phyloP scores from a whole-genome alignment of 2,113 vertebrate species.

The Rostratula benghalensis region DNA sequence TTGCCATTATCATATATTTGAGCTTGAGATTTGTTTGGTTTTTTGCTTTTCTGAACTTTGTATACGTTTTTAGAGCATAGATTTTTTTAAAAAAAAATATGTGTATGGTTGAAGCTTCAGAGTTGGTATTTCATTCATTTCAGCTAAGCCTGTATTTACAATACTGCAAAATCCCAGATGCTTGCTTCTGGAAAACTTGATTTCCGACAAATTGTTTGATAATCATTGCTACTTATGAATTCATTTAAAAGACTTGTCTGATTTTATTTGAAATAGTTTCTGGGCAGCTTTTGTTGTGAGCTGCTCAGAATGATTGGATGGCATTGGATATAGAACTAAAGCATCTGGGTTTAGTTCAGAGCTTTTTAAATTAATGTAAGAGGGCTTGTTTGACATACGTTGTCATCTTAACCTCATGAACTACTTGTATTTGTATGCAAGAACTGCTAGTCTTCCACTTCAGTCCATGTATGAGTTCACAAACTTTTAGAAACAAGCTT shows the following conservation, averaged over 20 bases:
- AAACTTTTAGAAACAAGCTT: neutral
- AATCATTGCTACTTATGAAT: neutral
- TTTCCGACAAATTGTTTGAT: neutral
- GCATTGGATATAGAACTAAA: neutral
- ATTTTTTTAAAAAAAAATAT: neutral
- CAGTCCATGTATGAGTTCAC: neutral
- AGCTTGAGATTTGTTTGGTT: neutral
- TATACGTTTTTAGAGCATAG: neutral
- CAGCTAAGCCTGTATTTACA: neutral
- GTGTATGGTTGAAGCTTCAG: neutral
- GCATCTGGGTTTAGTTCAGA: neutral
- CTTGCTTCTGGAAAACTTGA: neutral
- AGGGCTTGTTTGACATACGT: neutral
- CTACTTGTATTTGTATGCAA: neutral
- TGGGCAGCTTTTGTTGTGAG: neutral
- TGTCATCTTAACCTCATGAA: neutral
- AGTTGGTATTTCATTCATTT: neutral
- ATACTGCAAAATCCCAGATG: neutral
- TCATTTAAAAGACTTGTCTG: neutral
- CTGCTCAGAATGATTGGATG: neutral
- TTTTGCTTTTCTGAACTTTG: neutral
- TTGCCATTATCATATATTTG: neutral
- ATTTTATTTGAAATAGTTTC: neutral
- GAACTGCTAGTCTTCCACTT: neutral
- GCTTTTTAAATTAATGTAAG: neutral